Base-by-base conservation (phyloP, 2,113 vertebrate species). In the Heteronetta atricapilla region DNA sequence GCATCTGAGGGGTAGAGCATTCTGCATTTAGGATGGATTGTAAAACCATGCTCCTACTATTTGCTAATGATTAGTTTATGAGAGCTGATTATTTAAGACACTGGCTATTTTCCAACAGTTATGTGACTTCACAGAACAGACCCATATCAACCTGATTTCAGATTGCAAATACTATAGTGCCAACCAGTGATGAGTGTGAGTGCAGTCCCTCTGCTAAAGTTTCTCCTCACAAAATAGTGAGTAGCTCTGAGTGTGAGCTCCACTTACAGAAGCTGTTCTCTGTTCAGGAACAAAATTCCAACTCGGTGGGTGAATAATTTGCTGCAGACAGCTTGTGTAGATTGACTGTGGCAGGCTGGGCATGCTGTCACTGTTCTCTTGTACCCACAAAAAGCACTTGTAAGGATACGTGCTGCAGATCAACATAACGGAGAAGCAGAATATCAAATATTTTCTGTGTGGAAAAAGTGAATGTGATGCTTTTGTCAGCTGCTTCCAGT, bases 401-500 rank as follows among this genome's bases (percentile, higher is more conserved):
- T 83, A 82, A 92, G 18, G 58, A 62, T 77, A 55, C 15, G 5
- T 66, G 78, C 88, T 93, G 63, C 50, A 86, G 58, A 70, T 91
- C 70, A 91, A 17, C 75, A 52, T 33, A 89, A 87, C 72, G 73
- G 84, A 87, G 78, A 86, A 95, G 79, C 66, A 72, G 63, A 82
- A 87, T 33, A 84, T 68, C n/a, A 60, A 74, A 56, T 53, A 12
- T 82, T 76, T 88, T 91, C 59, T 83, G 67, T n/a, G 62, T 36
- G 38, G 86, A 55, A 79, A 88, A 92, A 76, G 13, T 10, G 28
- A 87, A 90, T 0, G 1, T 6, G 81, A 31, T 85, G 82, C 68
- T 66, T 95, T 95, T 94, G 94, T 94, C 94, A 90, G 75, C 90
- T 92, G 88, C 79, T 77, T 94, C 88, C 83, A 92, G 73, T 28